These are phyloP conservation scores for Cyclophora punctaria DNA, from an alignment of 2,888 invertebrate genomes.

Conservation along the genomic window DNA sequence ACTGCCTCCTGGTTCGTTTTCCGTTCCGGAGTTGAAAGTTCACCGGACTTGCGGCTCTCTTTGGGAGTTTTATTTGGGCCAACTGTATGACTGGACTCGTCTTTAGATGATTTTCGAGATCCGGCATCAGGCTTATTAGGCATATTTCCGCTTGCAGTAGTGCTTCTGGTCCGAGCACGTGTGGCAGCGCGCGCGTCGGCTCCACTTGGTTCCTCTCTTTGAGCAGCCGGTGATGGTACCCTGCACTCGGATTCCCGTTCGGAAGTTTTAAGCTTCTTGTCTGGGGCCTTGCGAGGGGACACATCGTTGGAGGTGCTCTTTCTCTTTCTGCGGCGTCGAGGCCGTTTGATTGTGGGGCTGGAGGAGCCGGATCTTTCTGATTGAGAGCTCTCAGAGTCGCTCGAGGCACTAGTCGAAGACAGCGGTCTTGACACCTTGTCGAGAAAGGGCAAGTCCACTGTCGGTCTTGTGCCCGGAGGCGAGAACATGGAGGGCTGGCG, in stretches of 20 bases:
- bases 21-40: constrained; percentile 77
- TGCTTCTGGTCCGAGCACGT: constrained; percentile 80
- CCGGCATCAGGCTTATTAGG: constrained; percentile 75
- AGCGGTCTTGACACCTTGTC: constrained; percentile 83
- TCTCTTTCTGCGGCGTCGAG: constrained; percentile 56
- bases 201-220: constrained; percentile 83
- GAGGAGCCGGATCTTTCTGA: constrained; percentile 54
- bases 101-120: constrained; percentile 68
- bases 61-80: constrained; percentile 67
- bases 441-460: constrained; percentile 86
- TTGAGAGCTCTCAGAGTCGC: constrained; percentile 74
- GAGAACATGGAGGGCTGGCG: constrained; percentile 59
- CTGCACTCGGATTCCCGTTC: constrained; percentile 83
- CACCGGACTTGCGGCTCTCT: constrained; percentile 76
- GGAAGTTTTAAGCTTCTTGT: constrained; percentile 90
- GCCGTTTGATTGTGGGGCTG: constrained; percentile 60
- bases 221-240: constrained; percentile 82
- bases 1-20: constrained; percentile 77
- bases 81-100: constrained; percentile 40
- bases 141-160: constrained; percentile 80
- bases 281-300: constrained; percentile 79
- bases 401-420: constrained; percentile 77
- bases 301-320: constrained; percentile 54
- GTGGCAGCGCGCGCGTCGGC: constrained; percentile 64
- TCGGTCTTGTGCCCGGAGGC: constrained; percentile 64